phyloP scores from a whole-genome alignment of 2,888 invertebrate genomes.

The Bursaphelenchus okinawaensis region DNA sequence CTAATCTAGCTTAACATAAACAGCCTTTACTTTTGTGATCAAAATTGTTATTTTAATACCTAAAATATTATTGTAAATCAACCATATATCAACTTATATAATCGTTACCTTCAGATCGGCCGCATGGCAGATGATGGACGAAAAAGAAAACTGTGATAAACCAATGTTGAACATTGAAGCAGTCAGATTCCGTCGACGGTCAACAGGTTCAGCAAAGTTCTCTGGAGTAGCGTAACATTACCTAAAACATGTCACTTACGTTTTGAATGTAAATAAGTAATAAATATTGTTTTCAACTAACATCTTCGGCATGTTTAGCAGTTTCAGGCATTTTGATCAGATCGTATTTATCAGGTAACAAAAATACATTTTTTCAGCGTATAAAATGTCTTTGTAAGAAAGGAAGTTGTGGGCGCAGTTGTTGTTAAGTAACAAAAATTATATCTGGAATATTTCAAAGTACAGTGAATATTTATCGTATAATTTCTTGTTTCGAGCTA shows the following conservation, averaged over 20 bases:
- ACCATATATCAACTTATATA: slow-evolving; percentile 2
- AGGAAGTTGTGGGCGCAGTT: no score
- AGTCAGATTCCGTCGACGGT: slow-evolving; percentile 43
- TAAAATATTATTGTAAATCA: slow-evolving; percentile 7
- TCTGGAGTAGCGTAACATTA: slow-evolving; percentile 45
- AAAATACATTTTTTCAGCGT: no score
- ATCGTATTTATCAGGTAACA: no score
- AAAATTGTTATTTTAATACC: neutral
- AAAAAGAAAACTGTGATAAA: slow-evolving; percentile 43
- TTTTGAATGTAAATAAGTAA: neutral
- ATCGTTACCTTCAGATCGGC: slow-evolving; percentile 39
- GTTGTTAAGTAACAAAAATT: no score
- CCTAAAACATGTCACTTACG: neutral
- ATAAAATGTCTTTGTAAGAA: no score
- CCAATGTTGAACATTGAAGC: slow-evolving; percentile 27
- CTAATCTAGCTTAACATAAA: slow-evolving; percentile 9
- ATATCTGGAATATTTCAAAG: no score
- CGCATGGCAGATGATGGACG: slow-evolving; percentile 50
- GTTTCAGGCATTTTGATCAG: no score
- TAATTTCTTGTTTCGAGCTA: no score
- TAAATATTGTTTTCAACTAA: no score
- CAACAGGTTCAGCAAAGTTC: slow-evolving; percentile 45
- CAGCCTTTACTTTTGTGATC: neutral
- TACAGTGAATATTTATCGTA: no score
- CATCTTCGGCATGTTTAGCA: no score